phyloP scores from a whole-genome alignment of 2,888 invertebrate genomes.

The Drosophila niveifrons region DNA sequence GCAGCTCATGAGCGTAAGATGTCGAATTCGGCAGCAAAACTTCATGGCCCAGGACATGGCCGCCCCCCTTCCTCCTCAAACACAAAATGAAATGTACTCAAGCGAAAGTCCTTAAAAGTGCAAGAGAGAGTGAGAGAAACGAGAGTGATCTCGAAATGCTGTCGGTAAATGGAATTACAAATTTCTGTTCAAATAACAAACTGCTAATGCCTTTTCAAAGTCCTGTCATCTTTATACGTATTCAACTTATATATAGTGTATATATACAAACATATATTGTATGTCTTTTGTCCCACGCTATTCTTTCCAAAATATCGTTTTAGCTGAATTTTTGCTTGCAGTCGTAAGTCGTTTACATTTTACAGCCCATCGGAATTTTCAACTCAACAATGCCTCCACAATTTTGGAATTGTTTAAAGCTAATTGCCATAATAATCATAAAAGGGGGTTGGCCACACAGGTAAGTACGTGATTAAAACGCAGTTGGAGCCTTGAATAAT shows the following conservation, averaged over 20 bases:
- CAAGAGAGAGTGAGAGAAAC: constrained; percentile 20
- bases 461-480: constrained; percentile 40
- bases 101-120: constrained; percentile 43
- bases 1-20: constrained; percentile 50
- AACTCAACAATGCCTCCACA: constrained; percentile 53
- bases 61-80: constrained; percentile 27
- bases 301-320: constrained; percentile 40
- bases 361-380: constrained; percentile 65
- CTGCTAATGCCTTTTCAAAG: constrained; percentile 76
- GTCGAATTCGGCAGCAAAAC: constrained; percentile 49
- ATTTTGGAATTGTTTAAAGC: constrained; percentile 59
- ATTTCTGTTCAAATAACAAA: constrained; percentile 62
- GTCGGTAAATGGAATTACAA: constrained; percentile 82
- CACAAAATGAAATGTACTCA: constrained; percentile 36
- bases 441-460: constrained; percentile 29
- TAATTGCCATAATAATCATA: constrained; percentile 41
- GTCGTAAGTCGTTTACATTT: constrained; percentile 77
- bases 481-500: constrained; percentile 63
- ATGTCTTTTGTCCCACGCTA: constrained; percentile 57
- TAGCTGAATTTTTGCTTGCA: constrained; percentile 57
- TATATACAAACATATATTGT: constrained; percentile 40
- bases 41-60: constrained; percentile 48
- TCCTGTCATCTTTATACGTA: constrained; percentile 72
- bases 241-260: constrained; percentile 15
- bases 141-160: constrained; percentile 55